These are phyloP conservation scores for Phenganax stokvisi DNA, from an alignment of 92 coral and sea anemone species.

Conservation along the genomic window DNA sequence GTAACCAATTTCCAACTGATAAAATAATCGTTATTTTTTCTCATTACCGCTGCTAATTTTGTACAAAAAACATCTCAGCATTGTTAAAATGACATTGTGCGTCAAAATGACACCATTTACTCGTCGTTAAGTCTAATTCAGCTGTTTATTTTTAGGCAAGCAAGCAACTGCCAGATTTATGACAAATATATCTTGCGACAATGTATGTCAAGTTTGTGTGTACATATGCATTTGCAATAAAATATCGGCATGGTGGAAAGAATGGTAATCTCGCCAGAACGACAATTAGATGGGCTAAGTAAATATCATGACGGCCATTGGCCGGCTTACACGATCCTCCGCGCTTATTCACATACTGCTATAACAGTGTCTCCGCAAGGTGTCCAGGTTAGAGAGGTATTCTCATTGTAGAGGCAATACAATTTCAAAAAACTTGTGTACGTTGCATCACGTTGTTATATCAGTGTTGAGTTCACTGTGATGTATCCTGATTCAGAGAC, in stretches of 20 bases:
- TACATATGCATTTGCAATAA: not conserved
- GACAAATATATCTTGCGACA: not conserved
- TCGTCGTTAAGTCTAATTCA: not conserved
- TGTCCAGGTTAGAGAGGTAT: too few relatives aligned
- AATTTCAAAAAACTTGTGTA: too few relatives aligned
- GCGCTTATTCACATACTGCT: too few relatives aligned
- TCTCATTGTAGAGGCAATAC: too few relatives aligned
- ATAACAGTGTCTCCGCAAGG: too few relatives aligned
- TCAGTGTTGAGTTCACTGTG: too few relatives aligned
- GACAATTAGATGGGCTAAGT: not conserved
- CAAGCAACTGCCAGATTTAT: not conserved
- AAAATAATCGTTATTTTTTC: not conserved
- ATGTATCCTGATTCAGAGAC: too few relatives aligned
- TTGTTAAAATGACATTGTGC: not conserved
- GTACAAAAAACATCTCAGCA: constrained; percentile 12
- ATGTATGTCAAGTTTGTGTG: not conserved
- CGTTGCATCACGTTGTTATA: too few relatives aligned
- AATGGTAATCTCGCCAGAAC: not conserved
- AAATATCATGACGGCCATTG: not conserved
- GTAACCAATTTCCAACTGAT: not conserved
- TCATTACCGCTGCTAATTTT: not conserved
- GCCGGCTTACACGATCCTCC: too few relatives aligned
- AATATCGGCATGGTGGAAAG: not conserved
- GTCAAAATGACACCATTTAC: not conserved
- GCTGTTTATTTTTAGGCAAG: not conserved